Base-by-base conservation (phyloP, 1,140 invertebrate species). In the Lucilia cuprina region DNA sequence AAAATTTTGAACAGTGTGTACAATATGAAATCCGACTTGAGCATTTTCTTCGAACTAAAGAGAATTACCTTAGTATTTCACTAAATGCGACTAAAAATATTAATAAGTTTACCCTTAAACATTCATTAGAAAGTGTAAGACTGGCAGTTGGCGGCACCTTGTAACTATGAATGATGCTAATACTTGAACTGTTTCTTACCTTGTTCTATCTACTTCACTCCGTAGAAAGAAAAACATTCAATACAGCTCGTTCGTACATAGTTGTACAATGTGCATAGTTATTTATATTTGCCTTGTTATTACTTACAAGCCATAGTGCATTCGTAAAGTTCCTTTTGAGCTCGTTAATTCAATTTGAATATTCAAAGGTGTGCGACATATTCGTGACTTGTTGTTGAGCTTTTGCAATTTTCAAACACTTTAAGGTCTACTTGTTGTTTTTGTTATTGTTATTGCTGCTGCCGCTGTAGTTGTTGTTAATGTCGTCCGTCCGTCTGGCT, bases 321-420 rank as follows among this genome's bases (percentile, higher is more conserved):
- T 55, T 70, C 9, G 65, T 70, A 70, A 21, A 80, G 77, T 80
- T 80, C 77, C 77, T 80, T 80, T 78, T 80, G 21, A 80, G 77
- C 41, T 80, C 77, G 77, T 80, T 80, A 80, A 80, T 80, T 80
- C 77, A 80, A 80, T 80, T 80, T 80, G 77, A 80, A 80, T 80
- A 80, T 80, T 80, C 77, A 80, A 80, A 80, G 77, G 77, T 80
- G 77, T 80, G 77, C 77, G 77, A 80, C 77, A 80, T 25, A 80
- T 80, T 80, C 77, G 77, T 80, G 77, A 80, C 77, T 80, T 80
- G 77, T 80, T 80, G 77, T 49, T 80, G 77, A 19, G 77, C 77
- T 80, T 70, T 78, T 13, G 77, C 77, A 49, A 49, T 80, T 35
- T 25, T 21, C 41, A 49, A 80, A 80, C 77, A 80, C 77, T 80